Conservation (phyloP, 2,888 invertebrate species). For the Hypomecis punctinalis region DNA sequence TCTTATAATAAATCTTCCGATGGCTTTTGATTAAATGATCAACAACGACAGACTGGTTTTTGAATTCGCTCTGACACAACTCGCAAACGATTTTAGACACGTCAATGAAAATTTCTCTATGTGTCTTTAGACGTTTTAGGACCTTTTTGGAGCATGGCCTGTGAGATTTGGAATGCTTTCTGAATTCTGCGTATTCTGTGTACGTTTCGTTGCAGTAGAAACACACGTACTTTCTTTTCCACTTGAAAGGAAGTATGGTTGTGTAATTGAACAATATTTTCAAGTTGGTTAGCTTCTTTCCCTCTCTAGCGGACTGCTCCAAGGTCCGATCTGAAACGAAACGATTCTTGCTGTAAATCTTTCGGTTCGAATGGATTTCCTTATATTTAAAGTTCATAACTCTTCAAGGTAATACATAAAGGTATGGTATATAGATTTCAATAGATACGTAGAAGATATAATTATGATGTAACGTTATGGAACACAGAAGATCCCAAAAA, state of each 20-base stretch:
- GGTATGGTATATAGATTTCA: too few relatives aligned
- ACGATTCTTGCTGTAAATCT: slow-evolving; percentile 63
- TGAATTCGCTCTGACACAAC: slow-evolving; percentile 66
- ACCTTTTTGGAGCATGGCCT: slow-evolving; percentile 38
- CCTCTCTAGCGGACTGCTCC: slow-evolving; percentile 63
- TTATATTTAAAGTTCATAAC: slow-evolving; percentile 1
- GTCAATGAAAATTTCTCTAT: slow-evolving; percentile 61
- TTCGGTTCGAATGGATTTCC: slow-evolving; percentile 39
- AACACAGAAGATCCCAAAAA: too few relatives aligned
- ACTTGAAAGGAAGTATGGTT: slow-evolving; percentile 74
- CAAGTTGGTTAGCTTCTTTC: slow-evolving; percentile 72
- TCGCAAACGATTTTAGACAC: slow-evolving; percentile 70
- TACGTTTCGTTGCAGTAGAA: slow-evolving; percentile 71
- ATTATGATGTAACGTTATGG: too few relatives aligned
- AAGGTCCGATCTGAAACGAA: slow-evolving; percentile 76
- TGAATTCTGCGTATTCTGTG: slow-evolving; percentile 64
- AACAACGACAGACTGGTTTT: slow-evolving; percentile 59
- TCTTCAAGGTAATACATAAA: background rate
- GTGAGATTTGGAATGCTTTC: slow-evolving; percentile 70
- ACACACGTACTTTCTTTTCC: slow-evolving; percentile 71
- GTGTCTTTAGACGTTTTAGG: background rate
- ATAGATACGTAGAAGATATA: too few relatives aligned
- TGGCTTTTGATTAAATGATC: slow-evolving; percentile 72
- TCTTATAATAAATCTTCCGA: slow-evolving; percentile 64
- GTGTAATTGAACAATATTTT: slow-evolving; percentile 76